Percentiles rank a stretch among this genome's conserved stretches.
phyloP scores from a whole-genome alignment of 2,797 vertebrate genomes.

The Lepidocolaptes lacrymiger region DNA sequence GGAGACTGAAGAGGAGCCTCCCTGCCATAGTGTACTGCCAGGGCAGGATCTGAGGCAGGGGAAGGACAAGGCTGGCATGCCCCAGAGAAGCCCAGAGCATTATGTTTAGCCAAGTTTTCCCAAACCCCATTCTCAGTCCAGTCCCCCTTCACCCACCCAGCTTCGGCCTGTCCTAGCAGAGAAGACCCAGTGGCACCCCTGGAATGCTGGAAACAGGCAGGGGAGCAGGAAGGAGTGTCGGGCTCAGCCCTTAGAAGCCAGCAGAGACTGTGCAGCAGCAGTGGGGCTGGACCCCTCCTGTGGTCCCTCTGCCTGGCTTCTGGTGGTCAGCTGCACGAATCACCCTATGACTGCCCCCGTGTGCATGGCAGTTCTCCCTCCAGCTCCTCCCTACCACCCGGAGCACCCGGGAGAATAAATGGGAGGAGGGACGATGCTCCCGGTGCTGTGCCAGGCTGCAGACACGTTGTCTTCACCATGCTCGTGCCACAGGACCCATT shows the following conservation, averaged over 20 bases:
- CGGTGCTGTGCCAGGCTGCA: accelerated
- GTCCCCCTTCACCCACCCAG: not conserved
- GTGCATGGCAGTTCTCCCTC: not conserved
- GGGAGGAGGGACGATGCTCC: not conserved
- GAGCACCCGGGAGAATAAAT: not conserved
- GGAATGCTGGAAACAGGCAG: not conserved
- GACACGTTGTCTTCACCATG: accelerated
- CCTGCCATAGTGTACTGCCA: accelerated
- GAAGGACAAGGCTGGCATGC: not conserved
- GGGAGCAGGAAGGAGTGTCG: not conserved
- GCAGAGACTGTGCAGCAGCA: not conserved
- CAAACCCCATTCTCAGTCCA: accelerated
- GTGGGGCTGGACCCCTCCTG: not conserved
- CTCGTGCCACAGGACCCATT: accelerated
- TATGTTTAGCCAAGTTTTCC: not conserved
- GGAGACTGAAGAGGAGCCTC: not conserved
- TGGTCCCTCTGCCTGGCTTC: accelerated
- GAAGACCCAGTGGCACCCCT: not conserved
- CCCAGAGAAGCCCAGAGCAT: not conserved
- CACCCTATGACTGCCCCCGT: too few relatives aligned
- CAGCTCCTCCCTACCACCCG: not conserved
- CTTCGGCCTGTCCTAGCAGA: not conserved
- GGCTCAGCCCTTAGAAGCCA: not conserved
- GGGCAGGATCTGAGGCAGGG: not conserved
- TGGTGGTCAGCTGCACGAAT: not conserved